phyloP scores from a whole-genome alignment of 2,888 invertebrate genomes.

The Elmis aenea region DNA sequence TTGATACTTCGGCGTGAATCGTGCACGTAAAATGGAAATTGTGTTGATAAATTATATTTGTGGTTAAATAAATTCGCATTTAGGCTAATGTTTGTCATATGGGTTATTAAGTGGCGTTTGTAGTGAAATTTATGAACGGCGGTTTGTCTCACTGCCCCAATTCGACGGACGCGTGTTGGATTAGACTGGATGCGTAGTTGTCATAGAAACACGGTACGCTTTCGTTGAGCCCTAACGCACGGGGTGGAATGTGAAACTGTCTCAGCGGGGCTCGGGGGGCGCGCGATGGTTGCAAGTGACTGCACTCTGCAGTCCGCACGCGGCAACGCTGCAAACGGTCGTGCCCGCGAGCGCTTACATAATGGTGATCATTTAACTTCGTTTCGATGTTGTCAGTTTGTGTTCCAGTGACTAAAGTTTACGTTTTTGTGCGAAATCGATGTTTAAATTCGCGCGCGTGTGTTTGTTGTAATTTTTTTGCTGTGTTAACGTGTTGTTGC shows the following conservation, averaged over 20 bases:
- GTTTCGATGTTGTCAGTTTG: too few species aligned
- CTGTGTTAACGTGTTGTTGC: conserved; percentile 30
- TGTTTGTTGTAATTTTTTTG: conserved; percentile 3
- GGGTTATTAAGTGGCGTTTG: too few species aligned
- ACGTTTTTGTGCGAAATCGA: neutral
- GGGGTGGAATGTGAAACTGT: conserved; percentile 21
- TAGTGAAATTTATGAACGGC: conserved; percentile 5
- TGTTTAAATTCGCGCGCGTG: neutral
- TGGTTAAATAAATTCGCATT: too few species aligned
- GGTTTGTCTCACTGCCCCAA: conserved; percentile 23
- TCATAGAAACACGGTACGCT: conserved; percentile 20
- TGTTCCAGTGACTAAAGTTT: too few species aligned
- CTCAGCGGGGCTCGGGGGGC: conserved; percentile 20
- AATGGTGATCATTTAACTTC: conserved; percentile 21
- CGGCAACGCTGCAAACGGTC: conserved; percentile 35
- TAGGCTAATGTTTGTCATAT: too few species aligned
- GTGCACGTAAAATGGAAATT: too few species aligned
- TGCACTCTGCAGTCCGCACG: conserved; percentile 33
- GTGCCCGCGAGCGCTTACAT: conserved; percentile 29
- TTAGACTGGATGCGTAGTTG: conserved; percentile 13
- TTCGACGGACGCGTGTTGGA: conserved; percentile 11
- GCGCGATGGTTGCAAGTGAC: conserved; percentile 27
- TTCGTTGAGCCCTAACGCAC: conserved; percentile 21
- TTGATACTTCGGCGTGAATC: too few species aligned
- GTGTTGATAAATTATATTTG: too few species aligned